Conservation (phyloP, 2,797 vertebrate species). For the Periophthalmus magnuspinnatus region DNA sequence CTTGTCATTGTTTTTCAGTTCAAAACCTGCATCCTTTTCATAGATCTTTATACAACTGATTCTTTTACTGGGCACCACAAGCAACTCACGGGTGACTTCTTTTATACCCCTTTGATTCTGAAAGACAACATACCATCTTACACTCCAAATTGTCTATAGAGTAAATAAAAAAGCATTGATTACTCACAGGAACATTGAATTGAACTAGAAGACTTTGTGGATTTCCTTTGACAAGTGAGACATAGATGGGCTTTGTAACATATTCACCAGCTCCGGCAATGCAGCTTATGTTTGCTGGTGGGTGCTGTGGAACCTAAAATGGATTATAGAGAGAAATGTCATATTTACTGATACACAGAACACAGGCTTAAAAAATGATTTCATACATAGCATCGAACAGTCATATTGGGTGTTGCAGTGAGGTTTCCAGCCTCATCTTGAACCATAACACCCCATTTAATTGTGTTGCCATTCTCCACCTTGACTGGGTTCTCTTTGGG, state of each 20-base stretch:
- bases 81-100: slow-evolving; percentile 77
- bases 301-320: slow-evolving; percentile 77
- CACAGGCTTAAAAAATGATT: not conserved
- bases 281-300: slow-evolving; percentile 78
- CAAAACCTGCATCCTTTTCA: slow-evolving; percentile 68
- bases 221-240: slow-evolving; percentile 81
- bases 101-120: slow-evolving; percentile 77
- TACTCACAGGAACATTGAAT: slow-evolving; percentile 78
- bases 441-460: slow-evolving; percentile 82
- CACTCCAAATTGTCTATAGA: not conserved
- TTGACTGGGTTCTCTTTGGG: slow-evolving; percentile 72
- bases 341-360: not conserved
- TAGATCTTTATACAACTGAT: slow-evolving; percentile 80
- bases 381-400: slow-evolving; percentile 85
- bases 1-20: slow-evolving; percentile 84
- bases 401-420: slow-evolving; percentile 80
- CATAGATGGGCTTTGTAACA: slow-evolving; percentile 77
- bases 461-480: slow-evolving; percentile 84
- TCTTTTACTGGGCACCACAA: slow-evolving; percentile 83
- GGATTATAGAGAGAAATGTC: not conserved
- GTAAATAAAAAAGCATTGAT: too few species aligned
- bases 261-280: slow-evolving; percentile 82
- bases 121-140: not conserved
- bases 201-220: slow-evolving; percentile 74
- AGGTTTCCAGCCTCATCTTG: slow-evolving; percentile 86